Base-by-base conservation (phyloP, 2,797 vertebrate species). In the Podarcis lilfordi region DNA sequence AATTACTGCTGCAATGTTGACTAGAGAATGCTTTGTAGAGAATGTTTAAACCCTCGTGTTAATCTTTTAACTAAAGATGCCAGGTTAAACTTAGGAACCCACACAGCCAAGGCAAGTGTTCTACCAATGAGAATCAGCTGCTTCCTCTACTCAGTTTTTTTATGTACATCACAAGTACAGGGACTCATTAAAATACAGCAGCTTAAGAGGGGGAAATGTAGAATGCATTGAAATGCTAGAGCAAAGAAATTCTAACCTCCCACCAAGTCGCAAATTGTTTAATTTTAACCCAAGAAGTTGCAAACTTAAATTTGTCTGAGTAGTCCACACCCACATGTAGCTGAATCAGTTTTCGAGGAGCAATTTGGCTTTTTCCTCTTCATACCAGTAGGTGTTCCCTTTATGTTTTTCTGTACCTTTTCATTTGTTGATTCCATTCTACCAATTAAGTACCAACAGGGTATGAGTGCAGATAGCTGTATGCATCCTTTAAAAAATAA, bases 1-100 rank as follows among this genome's bases (percentile, higher is more conserved):
- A 66, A 23, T 40, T 3, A 4, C 35, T 68, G 10, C 0, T 15
- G 21, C 3, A 35, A 59, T 2, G 17, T 29, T 2, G 27, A 19
- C 81, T 40, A 45, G 55, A 25, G 68, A 43, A 32, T 15, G 11
- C 1, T 37, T 25, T 35, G 21, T 32, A 25, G 37, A 17, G 8
- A 74, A 50, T 11, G n/a, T 64, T 55, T 72, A 84, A 64, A 10
- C 9, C 2, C 15, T 35, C 10, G 19, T 2, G 43, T 50, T 69
- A 35, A 79, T 69, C 61, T 55, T 79, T 86, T 69, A 79, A 69
- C 66, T 37, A 37, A 64, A 69, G 75, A 69, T 86, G 76, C 64
- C 64, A 27, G 32, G 64, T 79, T 32, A 86, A 32, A 35, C 19
- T 10, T 59, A 71, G 32, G 3, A 8, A 32, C 37, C 66, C 32